These are phyloP conservation scores for Synanthedon myopaeformis DNA, from an alignment of 2,888 invertebrate species.

Conservation along the genomic window DNA sequence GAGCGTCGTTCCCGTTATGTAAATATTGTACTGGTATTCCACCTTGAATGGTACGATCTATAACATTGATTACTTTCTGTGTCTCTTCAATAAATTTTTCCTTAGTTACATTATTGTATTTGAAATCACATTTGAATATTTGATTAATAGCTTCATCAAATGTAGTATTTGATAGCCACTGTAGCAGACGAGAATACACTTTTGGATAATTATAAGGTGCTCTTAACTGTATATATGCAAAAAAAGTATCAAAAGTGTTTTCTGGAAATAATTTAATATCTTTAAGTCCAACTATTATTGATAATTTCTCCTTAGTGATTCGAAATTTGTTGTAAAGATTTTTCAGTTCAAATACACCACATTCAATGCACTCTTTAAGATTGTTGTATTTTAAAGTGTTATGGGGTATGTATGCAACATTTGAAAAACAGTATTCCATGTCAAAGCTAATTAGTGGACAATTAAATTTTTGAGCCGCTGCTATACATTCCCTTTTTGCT, in stretches of 20 bases:
- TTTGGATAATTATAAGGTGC: neutral
- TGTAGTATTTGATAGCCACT: neutral
- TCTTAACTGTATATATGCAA: neutral
- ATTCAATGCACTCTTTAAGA: neutral
- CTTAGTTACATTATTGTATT: neutral
- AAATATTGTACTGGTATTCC: neutral
- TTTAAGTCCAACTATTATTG: neutral
- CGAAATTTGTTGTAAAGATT: neutral
- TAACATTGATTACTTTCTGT: neutral
- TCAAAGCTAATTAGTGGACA: neutral
- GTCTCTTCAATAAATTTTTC: neutral
- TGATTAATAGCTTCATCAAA: neutral
- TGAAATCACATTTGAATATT: neutral
- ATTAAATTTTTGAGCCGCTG: neutral
- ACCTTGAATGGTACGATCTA: neutral
- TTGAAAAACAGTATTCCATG: neutral
- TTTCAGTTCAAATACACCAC: neutral
- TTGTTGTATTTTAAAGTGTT: neutral
- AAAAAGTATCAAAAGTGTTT: neutral
- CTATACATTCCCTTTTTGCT: neutral
- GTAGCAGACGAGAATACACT: neutral
- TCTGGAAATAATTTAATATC: neutral
- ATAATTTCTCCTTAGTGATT: neutral
- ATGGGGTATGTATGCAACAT: neutral
- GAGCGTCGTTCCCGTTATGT: too few species aligned